Percentiles rank a stretch among this genome's conserved stretches.
Evolutionary conservation across 2,113 vertebrate genomes (phyloP).

Genomic region (Aptenodytes patagonicus): DNA sequence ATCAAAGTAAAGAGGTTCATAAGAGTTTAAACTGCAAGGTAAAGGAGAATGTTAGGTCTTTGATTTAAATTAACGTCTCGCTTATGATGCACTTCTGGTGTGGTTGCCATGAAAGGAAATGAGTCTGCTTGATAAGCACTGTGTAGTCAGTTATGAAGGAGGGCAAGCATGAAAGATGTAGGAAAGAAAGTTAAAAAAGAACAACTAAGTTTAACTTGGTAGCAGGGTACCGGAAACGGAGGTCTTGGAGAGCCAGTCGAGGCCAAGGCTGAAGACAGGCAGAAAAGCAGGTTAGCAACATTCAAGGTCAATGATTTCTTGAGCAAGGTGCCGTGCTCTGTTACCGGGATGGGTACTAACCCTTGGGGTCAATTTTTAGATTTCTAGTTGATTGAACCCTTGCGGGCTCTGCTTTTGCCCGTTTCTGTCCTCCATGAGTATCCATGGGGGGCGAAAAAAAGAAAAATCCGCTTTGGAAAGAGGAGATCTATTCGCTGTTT

Average conservation of each 20-base stretch:
- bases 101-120: background rate
- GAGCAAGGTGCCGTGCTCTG: background rate
- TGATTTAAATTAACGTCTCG: background rate
- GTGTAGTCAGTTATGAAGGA: background rate
- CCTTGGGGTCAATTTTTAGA: background rate
- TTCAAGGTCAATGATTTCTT: background rate
- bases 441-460: background rate
- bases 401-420: background rate
- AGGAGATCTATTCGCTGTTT: background rate
- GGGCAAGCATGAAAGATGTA: background rate
- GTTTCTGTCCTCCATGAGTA: background rate
- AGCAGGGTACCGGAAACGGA: background rate
- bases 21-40: background rate
- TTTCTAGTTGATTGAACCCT: background rate
- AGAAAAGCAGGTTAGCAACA: background rate
- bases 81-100: accelerated
- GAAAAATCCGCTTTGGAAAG: background rate
- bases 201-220: background rate
- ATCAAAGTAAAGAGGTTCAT: accelerated
- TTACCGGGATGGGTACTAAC: background rate
- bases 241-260: background rate
- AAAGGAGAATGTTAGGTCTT: background rate
- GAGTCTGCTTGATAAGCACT: background rate
- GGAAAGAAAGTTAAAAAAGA: background rate
- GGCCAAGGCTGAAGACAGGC: background rate